Base-by-base conservation (phyloP, 2,888 invertebrate species). In the Sarcophaga rosellei region DNA sequence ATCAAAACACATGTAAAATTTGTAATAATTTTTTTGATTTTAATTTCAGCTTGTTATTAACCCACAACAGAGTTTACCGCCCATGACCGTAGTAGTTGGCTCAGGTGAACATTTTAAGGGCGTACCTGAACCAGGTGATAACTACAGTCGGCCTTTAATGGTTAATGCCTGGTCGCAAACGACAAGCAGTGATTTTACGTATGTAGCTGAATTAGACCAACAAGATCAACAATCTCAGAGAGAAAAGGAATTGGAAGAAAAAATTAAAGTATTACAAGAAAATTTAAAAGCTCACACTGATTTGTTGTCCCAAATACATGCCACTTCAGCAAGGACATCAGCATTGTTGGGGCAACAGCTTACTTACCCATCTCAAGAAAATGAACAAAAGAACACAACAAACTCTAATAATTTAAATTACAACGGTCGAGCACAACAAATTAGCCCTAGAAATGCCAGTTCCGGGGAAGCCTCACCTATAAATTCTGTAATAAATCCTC, bases 111-210 rank as follows among this genome's bases (percentile, higher is more conserved):
- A 77, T 57, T 88, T 86, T 72, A 70, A 17, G 20, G 80, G 86
- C 3, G 63, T 68, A 12, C 11, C 65, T 17, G 86, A 86, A 20
- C 73, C 80, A 2, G 23, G 61, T 3, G 77, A 83, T 17, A 65
- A 44, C 11, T 15, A 79, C 35, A 81, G 81, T 21, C 84, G 83
- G 4, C 88, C 89, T 1, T 88, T 91, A 88, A 76, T 86, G 79
- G 79, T 92, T 3, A 89, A 88, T 17, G 88, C 91, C 11, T 92
- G 92, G 91, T 89, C 92, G 1, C 92, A 92, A 81, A 92, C 92
- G 1, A 87, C 88, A 0, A 73, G 77, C 45, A 89, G 89, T 3
- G 91, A 91, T 74, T 90, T 91, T 25, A 87, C 66, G 6, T 72
- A 87, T 21, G 12, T 91, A 59, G 17, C 89, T 47, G 85, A 77